Percentiles rank a stretch among this genome's conserved stretches.
phyloP scores from a whole-genome alignment of 2,113 vertebrate species.

The Andinoacara biseriatus region DNA sequence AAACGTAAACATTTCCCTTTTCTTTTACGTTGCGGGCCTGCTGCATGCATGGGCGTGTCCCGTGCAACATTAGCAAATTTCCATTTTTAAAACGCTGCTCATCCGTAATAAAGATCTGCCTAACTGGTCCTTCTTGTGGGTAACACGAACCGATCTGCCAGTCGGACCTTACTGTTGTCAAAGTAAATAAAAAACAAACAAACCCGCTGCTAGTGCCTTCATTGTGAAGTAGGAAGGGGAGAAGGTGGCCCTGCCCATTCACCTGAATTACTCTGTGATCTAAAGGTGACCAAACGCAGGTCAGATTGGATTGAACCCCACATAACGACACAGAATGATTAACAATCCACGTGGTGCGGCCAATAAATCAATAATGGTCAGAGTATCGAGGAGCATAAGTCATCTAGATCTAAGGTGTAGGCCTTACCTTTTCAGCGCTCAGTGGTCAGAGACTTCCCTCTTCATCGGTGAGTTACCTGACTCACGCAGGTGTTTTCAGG shows the following conservation, averaged over 20 bases:
- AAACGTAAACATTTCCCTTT: neutral
- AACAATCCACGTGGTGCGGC: neutral
- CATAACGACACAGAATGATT: neutral
- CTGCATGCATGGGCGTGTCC: slow-evolving; percentile 45
- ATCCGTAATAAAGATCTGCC: neutral
- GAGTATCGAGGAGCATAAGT: neutral
- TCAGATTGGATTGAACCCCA: neutral
- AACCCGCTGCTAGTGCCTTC: neutral
- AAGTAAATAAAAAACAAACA: neutral
- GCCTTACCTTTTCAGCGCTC: slow-evolving; percentile 68
- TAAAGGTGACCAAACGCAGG: neutral
- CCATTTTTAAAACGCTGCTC: neutral
- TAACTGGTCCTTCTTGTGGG: neutral
- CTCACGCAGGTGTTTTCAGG: slow-evolving; percentile 74
- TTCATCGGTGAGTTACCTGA: slow-evolving; percentile 73
- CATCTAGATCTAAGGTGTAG: slow-evolving; percentile 14
- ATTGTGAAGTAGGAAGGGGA: slow-evolving; percentile 16
- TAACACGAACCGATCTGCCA: neutral
- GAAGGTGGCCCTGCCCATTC: neutral
- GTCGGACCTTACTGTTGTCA: neutral
- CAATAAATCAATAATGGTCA: neutral
- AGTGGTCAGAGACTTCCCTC: slow-evolving; percentile 61
- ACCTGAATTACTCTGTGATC: neutral
- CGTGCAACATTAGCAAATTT: neutral
- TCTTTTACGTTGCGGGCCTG: neutral